Base-by-base conservation (phyloP, 2,797 vertebrate genomes). In the Rallus crepitans region DNA sequence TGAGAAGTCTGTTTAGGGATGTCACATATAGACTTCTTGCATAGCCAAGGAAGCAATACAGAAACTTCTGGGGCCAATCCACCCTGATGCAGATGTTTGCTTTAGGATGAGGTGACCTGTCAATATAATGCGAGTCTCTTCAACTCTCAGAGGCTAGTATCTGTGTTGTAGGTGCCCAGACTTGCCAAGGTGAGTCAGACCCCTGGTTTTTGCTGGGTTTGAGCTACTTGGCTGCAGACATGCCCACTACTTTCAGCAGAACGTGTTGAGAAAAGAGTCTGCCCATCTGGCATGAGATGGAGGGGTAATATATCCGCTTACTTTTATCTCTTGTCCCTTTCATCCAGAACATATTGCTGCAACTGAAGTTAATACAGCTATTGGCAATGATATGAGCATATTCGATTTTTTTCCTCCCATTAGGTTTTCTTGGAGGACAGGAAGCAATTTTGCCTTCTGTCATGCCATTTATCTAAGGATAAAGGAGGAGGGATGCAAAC, bases 271-370 rank as follows among this genome's bases (percentile, higher is more conserved):
- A 70, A 64, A 70, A 91, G 73, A 25, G 40, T 85, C 88, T 80
- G 63, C 68, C 70, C 85, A 91, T 94, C 94, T 91, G 87, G 71
- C 27, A 4, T 1, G 50, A 87, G 88, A 89, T 61, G 72, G 53
- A 73, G 66, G 59, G n/a, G 27, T 90, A 75, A 61, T 77, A 87
- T 59, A 84, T 88, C 50, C 0, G 21, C 73, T 94, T 33, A 52
- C 87, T 95, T 96, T 92, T 89, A 94, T 95, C 91, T 93, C 93
- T 77, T 90, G 71, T 94, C 64, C 30, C 28, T 92, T 90, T 95
- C 81, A 89, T 83, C 65, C 28, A 5, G 81, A 73, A 77, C 61
- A 83, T 92, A 91, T 68, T 94, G 75, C 90, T 89, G 61, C 88
- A 91, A 76, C 77, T 76, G 76, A 81, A 88, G 30, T 42, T 92